Evolutionary conservation across 2,113 vertebrate genomes (phyloP).

Genomic region (Ifrita kowaldi): DNA sequence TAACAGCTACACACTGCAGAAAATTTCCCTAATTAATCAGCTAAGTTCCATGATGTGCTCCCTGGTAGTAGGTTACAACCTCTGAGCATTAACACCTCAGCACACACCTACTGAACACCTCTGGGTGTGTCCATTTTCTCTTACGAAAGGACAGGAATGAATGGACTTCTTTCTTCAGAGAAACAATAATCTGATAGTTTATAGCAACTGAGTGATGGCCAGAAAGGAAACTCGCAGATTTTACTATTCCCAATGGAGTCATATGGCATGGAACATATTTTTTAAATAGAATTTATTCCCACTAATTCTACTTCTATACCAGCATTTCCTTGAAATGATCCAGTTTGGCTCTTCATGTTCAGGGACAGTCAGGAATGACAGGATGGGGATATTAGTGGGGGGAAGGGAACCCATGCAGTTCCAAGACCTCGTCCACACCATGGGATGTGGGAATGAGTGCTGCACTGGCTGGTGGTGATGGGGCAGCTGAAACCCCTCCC

Average conservation of each 20-base stretch:
- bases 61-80: neutral
- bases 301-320: neutral
- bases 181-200: neutral
- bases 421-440: neutral
- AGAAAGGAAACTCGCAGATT: neutral
- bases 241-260: neutral
- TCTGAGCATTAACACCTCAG: neutral
- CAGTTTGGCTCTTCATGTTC: neutral
- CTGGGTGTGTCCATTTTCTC: neutral
- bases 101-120: neutral
- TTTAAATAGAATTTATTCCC: constrained; percentile 26
- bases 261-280: neutral
- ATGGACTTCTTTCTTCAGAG: neutral
- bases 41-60: neutral
- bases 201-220: neutral
- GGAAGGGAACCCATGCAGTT: neutral
- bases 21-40: neutral
- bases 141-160: neutral
- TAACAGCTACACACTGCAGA: neutral
- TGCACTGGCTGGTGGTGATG: neutral
- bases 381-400: neutral
- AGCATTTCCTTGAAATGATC: neutral
- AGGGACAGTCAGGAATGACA: rapidly evolving
- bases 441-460: neutral
- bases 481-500: neutral